Conservation (phyloP, 2,113 vertebrate species). For the Hystrix brachyura region DNA sequence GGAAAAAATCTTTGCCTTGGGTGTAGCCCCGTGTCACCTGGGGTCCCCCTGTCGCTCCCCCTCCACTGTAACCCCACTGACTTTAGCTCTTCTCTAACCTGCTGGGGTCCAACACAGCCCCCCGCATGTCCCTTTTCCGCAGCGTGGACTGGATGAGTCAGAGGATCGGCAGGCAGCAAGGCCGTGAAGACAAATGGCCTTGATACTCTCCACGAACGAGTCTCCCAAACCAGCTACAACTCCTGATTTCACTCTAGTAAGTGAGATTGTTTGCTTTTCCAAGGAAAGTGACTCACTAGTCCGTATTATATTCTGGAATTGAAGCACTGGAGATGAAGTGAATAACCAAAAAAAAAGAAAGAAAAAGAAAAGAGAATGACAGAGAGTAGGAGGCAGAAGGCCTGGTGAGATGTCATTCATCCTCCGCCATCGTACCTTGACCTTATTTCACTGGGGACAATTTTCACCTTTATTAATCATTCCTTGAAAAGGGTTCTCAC, state of each 20-base stretch:
- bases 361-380: too few relatives aligned
- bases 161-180: background rate
- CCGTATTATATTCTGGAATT: slow-evolving; percentile 17
- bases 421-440: background rate
- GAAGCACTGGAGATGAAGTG: background rate
- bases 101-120: background rate
- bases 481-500: background rate
- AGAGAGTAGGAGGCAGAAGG: background rate
- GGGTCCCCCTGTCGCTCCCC: background rate
- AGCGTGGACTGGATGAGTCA: too few relatives aligned
- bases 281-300: background rate
- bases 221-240: background rate
- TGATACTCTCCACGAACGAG: background rate
- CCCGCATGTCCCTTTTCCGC: background rate
- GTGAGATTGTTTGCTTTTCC: background rate
- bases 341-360: background rate
- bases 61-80: background rate
- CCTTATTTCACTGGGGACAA: background rate
- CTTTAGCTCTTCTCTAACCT: background rate
- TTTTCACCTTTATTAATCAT: background rate
- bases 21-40: rapidly evolving
- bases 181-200: background rate
- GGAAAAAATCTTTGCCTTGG: background rate
- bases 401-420: background rate
- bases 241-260: background rate